These are phyloP conservation scores for Cremastinae sp. DNA, from an alignment of 2,888 invertebrate genomes.

Conservation along the genomic window DNA sequence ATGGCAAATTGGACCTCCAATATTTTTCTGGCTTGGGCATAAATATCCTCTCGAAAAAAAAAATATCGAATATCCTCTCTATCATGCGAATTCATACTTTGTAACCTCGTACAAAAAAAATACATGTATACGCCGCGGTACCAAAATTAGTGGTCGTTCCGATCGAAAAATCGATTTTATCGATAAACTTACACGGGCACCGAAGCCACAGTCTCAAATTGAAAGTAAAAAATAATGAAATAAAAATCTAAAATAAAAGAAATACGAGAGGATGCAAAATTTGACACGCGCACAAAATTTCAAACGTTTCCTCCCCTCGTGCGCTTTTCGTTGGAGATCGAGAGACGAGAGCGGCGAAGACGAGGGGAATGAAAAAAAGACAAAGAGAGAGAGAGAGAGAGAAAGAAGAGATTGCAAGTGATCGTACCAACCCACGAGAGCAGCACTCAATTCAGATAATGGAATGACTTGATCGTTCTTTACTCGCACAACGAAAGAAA, in stretches of 20 bases:
- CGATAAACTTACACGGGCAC: constrained; percentile 2
- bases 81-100: background rate
- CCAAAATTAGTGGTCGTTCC: constrained; percentile 26
- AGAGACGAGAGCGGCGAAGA: constrained; percentile 40
- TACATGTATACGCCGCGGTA: background rate
- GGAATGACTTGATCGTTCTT: constrained; percentile 77
- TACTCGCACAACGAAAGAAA: constrained; percentile 39
- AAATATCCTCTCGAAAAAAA: background rate
- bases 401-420: constrained; percentile 59
- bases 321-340: constrained; percentile 26
- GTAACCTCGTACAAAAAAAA: no score
- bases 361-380: constrained; percentile 46
- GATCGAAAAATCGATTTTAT: constrained; percentile 32
- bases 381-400: constrained; percentile 43
- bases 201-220: background rate
- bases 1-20: constrained; percentile 73
- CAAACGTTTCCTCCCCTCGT: background rate
- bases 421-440: constrained; percentile 71
- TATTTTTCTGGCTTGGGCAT: background rate
- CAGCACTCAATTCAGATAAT: constrained; percentile 78
- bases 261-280: background rate
- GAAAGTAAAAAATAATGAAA: background rate
- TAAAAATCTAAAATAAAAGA: background rate
- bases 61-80: background rate
- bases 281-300: background rate